Evolutionary conservation across 2,797 vertebrate species (phyloP), one percentile per base, ranked within the genome.

Genomic region (Mallotus villosus): DNA sequence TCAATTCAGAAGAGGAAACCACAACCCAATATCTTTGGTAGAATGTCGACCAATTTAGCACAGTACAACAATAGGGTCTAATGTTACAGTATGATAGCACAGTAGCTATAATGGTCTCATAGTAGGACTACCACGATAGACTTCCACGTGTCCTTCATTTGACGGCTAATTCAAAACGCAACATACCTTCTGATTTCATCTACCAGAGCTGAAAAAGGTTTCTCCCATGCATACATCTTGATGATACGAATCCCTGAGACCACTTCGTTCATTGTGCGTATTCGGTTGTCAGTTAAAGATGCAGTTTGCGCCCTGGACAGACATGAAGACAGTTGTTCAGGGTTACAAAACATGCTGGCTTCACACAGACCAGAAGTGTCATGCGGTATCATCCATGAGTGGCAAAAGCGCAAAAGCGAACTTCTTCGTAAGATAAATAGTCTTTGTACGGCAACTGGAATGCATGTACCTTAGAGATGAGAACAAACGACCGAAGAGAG

Each of bases 141-240:
- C 11, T 60, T 3, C 41, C 32, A 34, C 32, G 32, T 34, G 32
- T 67, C 5, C 7, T 25, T 11, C n/a, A 41, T 24, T 22, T 24
- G 34, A 63, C 37, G 3, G 74, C 16, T 2, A 1, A 57, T 11
- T 24, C 6, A 49, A 12, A 60, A 70, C 24, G 3, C 29, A 1
- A 49, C 66, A 83, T 92, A 97, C 97, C 93, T 95, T 91, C 97
- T 94, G 86, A 97, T 85, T 64, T 86, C 88, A 78, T 90, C 85
- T 76, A 98, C 94, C 71, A 98, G 90, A 0, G 92, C 89, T 0
- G 94, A 89, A 72, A 98, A 98, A 5, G 96, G 92, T 70, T 94
- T 95, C 78, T 99, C 97, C 97, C 97, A 99, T 0, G 95, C 96
- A 2, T 96, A 99, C 97, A 99, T 98, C 89, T 98, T 99, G 80